Percentiles rank a stretch among this genome's conserved stretches.
Evolutionary conservation across 2,797 vertebrate species (phyloP).

Genomic region (Gadopsis bispinosus): DNA sequence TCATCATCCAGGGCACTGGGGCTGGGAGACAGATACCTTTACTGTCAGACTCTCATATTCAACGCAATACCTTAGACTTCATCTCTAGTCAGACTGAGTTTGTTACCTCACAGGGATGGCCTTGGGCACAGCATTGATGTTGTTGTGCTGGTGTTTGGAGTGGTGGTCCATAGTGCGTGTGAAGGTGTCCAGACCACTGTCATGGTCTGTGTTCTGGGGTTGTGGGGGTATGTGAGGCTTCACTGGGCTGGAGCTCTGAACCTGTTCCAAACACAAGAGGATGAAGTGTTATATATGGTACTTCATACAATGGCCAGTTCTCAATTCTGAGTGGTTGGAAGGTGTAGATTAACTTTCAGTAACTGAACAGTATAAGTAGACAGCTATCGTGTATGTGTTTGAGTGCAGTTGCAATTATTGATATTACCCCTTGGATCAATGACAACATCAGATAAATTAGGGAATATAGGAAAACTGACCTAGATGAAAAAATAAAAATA

Average conservation of each 20-base stretch:
- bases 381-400: neutral
- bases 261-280: slow-evolving; percentile 52
- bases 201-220: slow-evolving; percentile 87
- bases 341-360: neutral
- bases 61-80: slow-evolving; percentile 9
- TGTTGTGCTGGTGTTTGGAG: slow-evolving; percentile 95
- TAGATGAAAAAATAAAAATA: too few species aligned
- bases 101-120: slow-evolving; percentile 95
- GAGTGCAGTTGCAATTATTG: too few species aligned
- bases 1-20: slow-evolving; percentile 96
- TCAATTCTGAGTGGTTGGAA: neutral
- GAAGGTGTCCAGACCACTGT: slow-evolving; percentile 92
- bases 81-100: neutral
- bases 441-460: too few species aligned
- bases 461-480: too few species aligned
- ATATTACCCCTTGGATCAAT: too few species aligned
- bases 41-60: slow-evolving; percentile 16
- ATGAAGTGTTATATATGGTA: neutral
- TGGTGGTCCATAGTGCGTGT: slow-evolving; percentile 90
- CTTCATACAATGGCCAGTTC: neutral
- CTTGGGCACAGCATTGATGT: slow-evolving; percentile 92
- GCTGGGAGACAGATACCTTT: slow-evolving; percentile 84
- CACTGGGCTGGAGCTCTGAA: slow-evolving; percentile 80
- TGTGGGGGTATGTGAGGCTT: slow-evolving; percentile 89
- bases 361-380: neutral